phyloP scores from a whole-genome alignment of 2,888 invertebrate genomes.

The Macrophya alboannulata region DNA sequence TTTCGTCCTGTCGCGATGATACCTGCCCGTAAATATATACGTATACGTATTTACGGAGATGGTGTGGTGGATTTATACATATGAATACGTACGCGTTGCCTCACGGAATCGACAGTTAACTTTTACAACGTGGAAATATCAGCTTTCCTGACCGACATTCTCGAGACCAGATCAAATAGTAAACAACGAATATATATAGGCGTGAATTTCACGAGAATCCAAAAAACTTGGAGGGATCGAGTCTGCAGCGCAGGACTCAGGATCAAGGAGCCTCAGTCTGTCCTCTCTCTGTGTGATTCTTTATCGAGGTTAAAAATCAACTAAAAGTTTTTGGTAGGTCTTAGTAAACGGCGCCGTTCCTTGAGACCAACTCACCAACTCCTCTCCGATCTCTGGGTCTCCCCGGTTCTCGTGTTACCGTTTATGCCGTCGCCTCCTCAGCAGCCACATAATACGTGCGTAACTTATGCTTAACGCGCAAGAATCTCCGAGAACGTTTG shows the following conservation, averaged over 20 bases:
- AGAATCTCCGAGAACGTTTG: conserved; percentile 59
- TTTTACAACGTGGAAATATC: conserved; percentile 42
- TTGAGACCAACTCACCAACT: not conserved
- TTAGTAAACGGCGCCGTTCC: conserved; percentile 19
- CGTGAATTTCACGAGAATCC: conserved; percentile 12
- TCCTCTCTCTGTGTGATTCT: conserved; percentile 29
- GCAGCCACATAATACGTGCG: conserved; percentile 69
- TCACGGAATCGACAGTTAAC: conserved; percentile 36
- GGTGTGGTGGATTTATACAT: not conserved
- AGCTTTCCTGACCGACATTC: conserved; percentile 42
- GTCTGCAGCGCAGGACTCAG: not conserved
- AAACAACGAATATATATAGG: not conserved
- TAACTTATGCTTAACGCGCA: conserved; percentile 69
- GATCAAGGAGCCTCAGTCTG: conserved; percentile 14
- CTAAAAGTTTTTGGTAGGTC: conserved; percentile 40
- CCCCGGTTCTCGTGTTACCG: conserved; percentile 72
- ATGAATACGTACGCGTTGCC: not conserved
- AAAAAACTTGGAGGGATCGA: not conserved
- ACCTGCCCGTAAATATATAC: conserved; percentile 27
- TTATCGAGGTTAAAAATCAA: conserved; percentile 50
- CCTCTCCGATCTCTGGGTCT: conserved; percentile 17
- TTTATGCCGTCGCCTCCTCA: conserved; percentile 67
- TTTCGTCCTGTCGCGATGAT: conserved; percentile 48
- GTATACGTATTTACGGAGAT: not conserved
- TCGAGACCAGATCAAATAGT: conserved; percentile 11